Evolutionary conservation across 2,888 invertebrate species (phyloP), one percentile per base, ranked within the genome.

Genomic region (Hydroisotoma schaefferi): DNA sequence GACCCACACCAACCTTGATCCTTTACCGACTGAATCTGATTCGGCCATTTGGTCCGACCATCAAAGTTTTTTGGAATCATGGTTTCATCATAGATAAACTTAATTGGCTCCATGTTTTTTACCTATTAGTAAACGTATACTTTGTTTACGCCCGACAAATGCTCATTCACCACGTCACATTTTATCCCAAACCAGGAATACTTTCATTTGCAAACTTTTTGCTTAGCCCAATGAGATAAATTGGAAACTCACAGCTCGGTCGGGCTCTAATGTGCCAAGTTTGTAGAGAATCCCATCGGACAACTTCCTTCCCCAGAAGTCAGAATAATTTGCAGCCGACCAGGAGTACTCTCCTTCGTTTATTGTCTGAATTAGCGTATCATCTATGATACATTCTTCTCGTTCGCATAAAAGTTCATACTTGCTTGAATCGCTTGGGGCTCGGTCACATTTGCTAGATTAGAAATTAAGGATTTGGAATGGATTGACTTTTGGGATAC

Each of bases 231-330:
- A 23, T 10, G 48, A 48, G 33, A 18, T 46, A 33, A 51, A 43
- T 28, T 33, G 22, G 23, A 6, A 3, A 44, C 75, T 75, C 74
- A 83, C 83, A 71, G 79, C 78, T 65, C 76, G 75, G 23, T 80
- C 78, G 0, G 85, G 83, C 71, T 80, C 80, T 20, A 82, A 74
- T 0, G 84, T 85, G 33, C 94, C 94, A 59, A 91, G 80, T 67
- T 86, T 85, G 70, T 85, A 83, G 44, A 81, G 79, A 52, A 94
- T 79, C 1, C 92, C 95, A 23, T 94, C 90, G 3, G 82, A 81
- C 18, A 94, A 83, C 52, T 87, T 89, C 75, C 83, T 84, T 1
- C 89, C 90, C 85, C 87, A 88, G 78, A 94, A 93, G 75, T 86
- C 80, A 0, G 87, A 81, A 77, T 94, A 90, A 77, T 90, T 93